Evolutionary conservation across 2,888 invertebrate genomes (phyloP).

Genomic region (Uropetala carovei): DNA sequence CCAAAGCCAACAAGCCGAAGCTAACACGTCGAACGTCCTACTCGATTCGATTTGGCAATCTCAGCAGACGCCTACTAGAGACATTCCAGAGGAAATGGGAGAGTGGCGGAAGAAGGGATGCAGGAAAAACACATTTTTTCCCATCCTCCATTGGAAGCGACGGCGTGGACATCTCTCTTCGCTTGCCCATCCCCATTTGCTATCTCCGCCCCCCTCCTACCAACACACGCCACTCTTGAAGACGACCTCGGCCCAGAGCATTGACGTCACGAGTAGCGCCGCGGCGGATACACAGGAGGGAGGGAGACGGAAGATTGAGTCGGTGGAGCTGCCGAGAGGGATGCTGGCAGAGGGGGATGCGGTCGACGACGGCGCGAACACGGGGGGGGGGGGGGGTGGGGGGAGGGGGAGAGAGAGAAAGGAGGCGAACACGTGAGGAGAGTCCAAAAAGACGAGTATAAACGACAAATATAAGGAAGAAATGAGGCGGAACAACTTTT

Average conservation of each 20-base stretch:
- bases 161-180: conserved; percentile 2
- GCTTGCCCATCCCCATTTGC: background rate
- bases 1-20: background rate
- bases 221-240: background rate
- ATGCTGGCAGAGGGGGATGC: background rate
- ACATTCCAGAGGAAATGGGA: background rate
- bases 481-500: background rate
- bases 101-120: background rate
- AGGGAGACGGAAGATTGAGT: background rate
- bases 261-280: background rate
- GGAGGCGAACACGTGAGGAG: background rate
- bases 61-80: background rate
- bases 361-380: background rate
- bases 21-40: background rate
- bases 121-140: background rate
- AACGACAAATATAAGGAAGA: background rate
- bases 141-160: background rate
- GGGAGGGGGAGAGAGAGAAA: background rate
- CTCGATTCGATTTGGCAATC: background rate
- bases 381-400: background rate
- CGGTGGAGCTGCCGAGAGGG: background rate
- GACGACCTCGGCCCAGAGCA: background rate
- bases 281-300: background rate
- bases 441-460: too few relatives aligned
- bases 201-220: background rate